Conservation (phyloP, 2,797 vertebrate species). For the Rhinoraja longicauda region DNA sequence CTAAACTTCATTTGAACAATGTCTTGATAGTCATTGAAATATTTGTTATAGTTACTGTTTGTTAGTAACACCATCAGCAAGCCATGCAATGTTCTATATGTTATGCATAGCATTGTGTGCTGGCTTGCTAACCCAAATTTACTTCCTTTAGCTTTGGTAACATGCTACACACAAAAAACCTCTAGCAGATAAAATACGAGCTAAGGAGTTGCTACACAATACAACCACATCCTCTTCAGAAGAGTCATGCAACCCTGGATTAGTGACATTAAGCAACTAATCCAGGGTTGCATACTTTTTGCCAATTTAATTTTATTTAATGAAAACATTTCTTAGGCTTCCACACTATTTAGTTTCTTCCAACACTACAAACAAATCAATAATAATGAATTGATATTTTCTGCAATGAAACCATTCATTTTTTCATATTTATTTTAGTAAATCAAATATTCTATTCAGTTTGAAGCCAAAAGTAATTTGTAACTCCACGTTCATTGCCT, state of each 20-base stretch:
- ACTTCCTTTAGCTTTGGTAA: conserved; percentile 24
- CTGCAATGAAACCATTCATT: not conserved
- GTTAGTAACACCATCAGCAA: not conserved
- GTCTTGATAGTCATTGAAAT: not conserved
- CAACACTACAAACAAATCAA: not conserved
- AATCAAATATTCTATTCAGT: not conserved
- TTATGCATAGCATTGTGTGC: no score
- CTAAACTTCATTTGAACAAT: not conserved
- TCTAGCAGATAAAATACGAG: not conserved
- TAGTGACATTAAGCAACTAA: not conserved
- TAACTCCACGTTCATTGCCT: not conserved
- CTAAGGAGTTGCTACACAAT: conserved; percentile 23
- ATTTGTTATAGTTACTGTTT: not conserved
- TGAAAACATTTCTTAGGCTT: not conserved
- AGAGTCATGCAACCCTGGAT: no score
- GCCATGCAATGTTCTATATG: no score
- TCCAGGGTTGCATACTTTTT: not conserved
- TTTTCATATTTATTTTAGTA: conserved; percentile 9
- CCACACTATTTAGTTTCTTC: not conserved
- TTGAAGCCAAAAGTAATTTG: not conserved
- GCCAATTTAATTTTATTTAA: not conserved
- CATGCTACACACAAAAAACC: not conserved
- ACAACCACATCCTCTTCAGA: conserved; percentile 33
- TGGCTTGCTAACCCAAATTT: not conserved
- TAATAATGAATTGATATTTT: not conserved